phyloP scores from a whole-genome alignment of 2,113 vertebrate species.

The Callorhinus ursinus region DNA sequence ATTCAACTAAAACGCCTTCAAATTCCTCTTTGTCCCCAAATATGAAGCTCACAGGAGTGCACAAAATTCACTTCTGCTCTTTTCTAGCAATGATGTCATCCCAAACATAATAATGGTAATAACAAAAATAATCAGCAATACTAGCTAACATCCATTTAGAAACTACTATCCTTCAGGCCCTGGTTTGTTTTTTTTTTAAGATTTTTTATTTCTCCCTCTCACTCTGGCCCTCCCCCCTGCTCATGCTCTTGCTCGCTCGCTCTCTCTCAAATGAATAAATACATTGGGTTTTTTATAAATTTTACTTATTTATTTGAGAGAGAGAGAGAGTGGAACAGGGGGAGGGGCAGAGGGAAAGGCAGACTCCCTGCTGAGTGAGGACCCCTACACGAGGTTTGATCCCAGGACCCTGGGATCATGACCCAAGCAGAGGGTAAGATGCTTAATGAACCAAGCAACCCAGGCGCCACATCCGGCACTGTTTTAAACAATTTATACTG shows the following conservation, averaged over 20 bases:
- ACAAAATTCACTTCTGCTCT: not conserved
- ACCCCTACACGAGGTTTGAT: no score
- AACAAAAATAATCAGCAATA: not conserved
- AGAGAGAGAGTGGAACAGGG: no score
- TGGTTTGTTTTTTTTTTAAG: not conserved
- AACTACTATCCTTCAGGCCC: not conserved
- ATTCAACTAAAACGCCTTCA: not conserved
- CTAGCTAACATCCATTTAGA: not conserved
- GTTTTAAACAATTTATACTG: not conserved
- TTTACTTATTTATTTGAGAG: not conserved
- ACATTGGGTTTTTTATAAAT: not conserved
- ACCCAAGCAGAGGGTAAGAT: no score
- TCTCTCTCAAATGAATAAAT: no score
- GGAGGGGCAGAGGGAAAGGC: not conserved
- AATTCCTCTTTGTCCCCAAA: not conserved
- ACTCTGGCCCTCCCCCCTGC: no score
- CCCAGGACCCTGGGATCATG: no score
- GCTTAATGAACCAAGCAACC: no score
- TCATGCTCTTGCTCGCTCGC: no score
- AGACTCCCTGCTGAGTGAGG: not conserved
- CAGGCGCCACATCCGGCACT: no score
- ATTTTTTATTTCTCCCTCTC: not conserved
- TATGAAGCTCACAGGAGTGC: not conserved
- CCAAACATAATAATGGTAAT: not conserved
- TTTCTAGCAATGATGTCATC: not conserved